Conservation (phyloP, 2,888 invertebrate species). For the Diachrysia chrysitis region DNA sequence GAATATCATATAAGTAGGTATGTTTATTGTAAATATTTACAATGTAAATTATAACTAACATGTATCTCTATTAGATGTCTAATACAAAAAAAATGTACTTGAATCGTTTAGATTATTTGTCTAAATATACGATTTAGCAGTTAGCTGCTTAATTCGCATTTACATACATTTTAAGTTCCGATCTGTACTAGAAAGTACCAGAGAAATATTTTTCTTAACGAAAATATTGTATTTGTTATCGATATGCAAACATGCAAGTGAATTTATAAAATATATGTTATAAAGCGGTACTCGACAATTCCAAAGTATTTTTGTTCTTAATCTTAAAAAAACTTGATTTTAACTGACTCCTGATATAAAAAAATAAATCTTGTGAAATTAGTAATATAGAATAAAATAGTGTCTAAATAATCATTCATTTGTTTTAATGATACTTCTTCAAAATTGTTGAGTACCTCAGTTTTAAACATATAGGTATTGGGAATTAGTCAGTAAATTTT, state of each 20-base stretch:
- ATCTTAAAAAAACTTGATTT: neutral
- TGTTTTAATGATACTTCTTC: neutral
- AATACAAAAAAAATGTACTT: constrained; percentile 77
- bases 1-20: constrained; percentile 55
- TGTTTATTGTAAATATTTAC: constrained; percentile 81
- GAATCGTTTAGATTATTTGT: constrained; percentile 49
- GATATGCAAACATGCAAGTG: neutral
- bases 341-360: no score
- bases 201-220: constrained; percentile 7
- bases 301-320: neutral
- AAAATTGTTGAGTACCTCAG: neutral
- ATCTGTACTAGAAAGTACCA: constrained; percentile 10
- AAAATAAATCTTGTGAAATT: no score
- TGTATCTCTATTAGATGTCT: constrained; percentile 64
- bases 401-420: no score
- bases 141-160: constrained; percentile 1
- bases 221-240: neutral
- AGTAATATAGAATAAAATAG: no score
- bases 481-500: neutral
- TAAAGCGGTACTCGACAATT: neutral
- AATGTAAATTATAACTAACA: constrained; percentile 72
- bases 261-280: neutral
- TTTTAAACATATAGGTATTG: neutral
- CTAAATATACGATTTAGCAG: constrained; percentile 24
- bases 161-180: constrained; percentile 20